phyloP scores from a whole-genome alignment of 2,113 vertebrate species.

The Corythoichthys intestinalis region DNA sequence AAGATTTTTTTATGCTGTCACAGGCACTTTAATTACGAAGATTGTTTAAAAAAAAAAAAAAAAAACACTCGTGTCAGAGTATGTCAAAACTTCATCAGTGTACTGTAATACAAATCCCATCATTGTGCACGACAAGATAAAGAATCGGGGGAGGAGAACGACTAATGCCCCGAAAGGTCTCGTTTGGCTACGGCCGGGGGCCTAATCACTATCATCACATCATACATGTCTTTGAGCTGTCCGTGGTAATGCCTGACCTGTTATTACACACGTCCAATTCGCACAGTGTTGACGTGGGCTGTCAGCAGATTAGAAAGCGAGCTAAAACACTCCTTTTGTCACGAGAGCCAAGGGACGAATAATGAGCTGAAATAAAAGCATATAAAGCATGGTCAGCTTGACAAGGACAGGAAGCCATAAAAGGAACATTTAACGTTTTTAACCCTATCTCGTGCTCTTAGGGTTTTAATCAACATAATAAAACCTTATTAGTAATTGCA shows the following conservation, averaged over 20 bases:
- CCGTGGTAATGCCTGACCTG: constrained; percentile 56
- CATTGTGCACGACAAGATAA: constrained; percentile 1
- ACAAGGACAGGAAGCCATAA: constrained; percentile 20
- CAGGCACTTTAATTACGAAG: too few species aligned
- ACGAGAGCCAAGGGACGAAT: constrained; percentile 13
- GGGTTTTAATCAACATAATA: neutral
- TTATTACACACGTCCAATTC: constrained; percentile 57
- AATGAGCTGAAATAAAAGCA: constrained; percentile 4
- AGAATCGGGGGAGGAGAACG: constrained; percentile 6
- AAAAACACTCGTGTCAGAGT: neutral
- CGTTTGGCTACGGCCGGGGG: constrained; percentile 39
- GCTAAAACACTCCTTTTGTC: constrained; percentile 46
- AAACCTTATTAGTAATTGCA: neutral
- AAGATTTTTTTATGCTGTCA: too few species aligned
- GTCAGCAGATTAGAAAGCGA: constrained; percentile 58
- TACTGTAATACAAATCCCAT: neutral
- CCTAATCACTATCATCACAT: constrained; percentile 46
- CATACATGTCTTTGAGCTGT: constrained; percentile 54
- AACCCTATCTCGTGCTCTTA: neutral
- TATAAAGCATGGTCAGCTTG: constrained; percentile 28
- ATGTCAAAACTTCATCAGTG: neutral
- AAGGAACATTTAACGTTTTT: constrained; percentile 21
- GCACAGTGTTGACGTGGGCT: constrained; percentile 59
- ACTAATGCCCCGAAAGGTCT: constrained; percentile 51
- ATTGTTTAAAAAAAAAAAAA: neutral